A percentile compares a stretch with the other conserved stretches of the same genome.
Evolutionary conservation across 2,113 vertebrate species (phyloP).

Genomic region (Heptranchias perlo): DNA sequence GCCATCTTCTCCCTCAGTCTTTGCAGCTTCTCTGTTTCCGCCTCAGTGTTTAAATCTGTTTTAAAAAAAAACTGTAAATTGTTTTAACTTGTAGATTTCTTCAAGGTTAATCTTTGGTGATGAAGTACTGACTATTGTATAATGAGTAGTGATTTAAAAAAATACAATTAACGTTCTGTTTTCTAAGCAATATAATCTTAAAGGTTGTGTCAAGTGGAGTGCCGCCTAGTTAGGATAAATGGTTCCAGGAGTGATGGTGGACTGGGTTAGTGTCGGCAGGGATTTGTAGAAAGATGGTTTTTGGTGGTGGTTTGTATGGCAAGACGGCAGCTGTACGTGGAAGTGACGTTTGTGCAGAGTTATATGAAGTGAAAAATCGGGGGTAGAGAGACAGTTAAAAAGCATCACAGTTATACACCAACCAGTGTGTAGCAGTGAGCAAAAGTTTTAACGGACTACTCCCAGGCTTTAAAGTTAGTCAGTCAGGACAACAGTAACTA

Average conservation of each 20-base stretch:
- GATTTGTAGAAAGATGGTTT: not conserved
- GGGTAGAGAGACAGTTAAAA: not conserved
- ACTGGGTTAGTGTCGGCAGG: not conserved
- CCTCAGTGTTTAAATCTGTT: conserved; percentile 9
- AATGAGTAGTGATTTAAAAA: conserved; percentile 29
- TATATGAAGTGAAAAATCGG: not conserved
- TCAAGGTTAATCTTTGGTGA: conserved; percentile 33
- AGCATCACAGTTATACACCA: not conserved
- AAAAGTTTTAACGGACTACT: not conserved
- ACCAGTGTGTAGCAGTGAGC: not conserved
- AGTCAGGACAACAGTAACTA: not conserved
- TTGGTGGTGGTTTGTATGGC: not conserved
- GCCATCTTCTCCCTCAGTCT: not conserved
- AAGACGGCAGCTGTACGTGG: not conserved
- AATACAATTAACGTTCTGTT: conserved; percentile 27
- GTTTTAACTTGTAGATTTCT: conserved; percentile 35
- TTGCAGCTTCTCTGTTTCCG: conserved; percentile 18
- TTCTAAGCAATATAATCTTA: conserved; percentile 30
- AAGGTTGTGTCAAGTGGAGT: not conserved
- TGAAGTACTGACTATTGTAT: conserved; percentile 31
- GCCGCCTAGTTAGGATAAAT: not conserved
- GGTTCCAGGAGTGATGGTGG: not conserved
- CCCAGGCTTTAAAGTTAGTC: not conserved
- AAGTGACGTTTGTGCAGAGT: conserved; percentile 12
- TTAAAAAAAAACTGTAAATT: conserved; percentile 10